These are phyloP conservation scores for Anhinga rufa DNA, from an alignment of 2,113 vertebrate genomes.

Conservation along the genomic window DNA sequence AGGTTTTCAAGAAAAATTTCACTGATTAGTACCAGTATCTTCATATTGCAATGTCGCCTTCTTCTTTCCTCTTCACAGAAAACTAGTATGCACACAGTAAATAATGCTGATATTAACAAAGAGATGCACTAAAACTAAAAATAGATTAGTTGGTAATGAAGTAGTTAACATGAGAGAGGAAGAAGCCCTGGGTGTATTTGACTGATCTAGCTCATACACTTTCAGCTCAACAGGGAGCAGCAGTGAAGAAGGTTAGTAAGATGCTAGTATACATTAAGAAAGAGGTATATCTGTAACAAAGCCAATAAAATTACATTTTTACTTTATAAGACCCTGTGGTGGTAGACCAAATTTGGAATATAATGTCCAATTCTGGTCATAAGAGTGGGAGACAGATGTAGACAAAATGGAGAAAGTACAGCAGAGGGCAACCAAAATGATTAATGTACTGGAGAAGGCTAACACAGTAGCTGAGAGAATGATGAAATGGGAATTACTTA, in stretches of 20 bases:
- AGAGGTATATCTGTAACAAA: not conserved
- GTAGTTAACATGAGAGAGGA: not conserved
- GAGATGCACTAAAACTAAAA: not conserved
- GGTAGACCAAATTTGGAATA: not conserved
- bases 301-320: not conserved
- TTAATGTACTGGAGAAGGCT: conserved; percentile 32
- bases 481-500: conserved; percentile 63
- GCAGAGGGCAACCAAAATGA: conserved; percentile 46
- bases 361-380: conserved; percentile 6
- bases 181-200: not conserved
- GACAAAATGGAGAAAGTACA: conserved; percentile 41
- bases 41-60: not conserved
- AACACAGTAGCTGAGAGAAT: conserved; percentile 39
- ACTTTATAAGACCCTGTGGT: not conserved
- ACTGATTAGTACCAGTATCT: not conserved
- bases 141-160: not conserved
- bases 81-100: not conserved
- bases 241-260: not conserved
- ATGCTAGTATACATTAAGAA: not conserved
- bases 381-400: conserved; percentile 38
- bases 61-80: not conserved
- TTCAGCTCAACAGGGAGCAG: not conserved
- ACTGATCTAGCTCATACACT: not conserved
- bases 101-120: not conserved
- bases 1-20: not conserved